Conservation (phyloP, 2,797 vertebrate genomes). For the Helarctos malayanus region DNA sequence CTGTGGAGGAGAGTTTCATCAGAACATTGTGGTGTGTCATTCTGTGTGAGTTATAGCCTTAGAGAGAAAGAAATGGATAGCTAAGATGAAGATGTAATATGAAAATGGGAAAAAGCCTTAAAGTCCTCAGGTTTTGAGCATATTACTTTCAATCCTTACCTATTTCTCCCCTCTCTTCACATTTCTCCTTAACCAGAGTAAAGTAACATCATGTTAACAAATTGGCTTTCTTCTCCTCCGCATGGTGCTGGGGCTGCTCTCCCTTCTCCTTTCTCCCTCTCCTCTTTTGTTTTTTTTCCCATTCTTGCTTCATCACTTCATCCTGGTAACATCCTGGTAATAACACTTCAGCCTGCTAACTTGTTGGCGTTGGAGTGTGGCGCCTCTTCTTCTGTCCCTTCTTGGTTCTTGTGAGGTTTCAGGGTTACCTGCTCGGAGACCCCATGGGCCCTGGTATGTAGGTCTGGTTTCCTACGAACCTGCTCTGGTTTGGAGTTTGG, state of each 20-base stretch:
- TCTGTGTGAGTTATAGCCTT: background rate
- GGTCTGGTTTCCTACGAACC: background rate
- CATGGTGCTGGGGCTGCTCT: background rate
- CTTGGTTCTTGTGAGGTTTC: background rate
- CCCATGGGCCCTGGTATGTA: background rate
- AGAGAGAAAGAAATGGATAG: background rate
- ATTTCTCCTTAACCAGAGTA: background rate
- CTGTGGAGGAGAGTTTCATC: background rate
- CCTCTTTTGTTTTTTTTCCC: background rate
- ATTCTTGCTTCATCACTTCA: background rate
- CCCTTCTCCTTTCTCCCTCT: background rate
- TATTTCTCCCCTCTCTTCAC: background rate
- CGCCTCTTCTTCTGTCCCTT: accelerated
- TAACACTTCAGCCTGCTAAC: too few relatives aligned
- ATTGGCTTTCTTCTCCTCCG: background rate
- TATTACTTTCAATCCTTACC: background rate
- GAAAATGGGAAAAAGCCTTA: background rate
- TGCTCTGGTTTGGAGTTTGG: background rate
- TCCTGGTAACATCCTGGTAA: background rate
- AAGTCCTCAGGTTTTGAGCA: background rate
- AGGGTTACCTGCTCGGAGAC: background rate
- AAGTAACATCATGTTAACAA: background rate
- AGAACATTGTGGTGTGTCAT: background rate
- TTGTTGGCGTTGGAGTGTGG: background rate
- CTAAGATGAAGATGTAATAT: background rate